A percentile compares a stretch with the other conserved stretches of the same genome.
phyloP scores from a whole-genome alignment of 2,888 invertebrate species.

The Lithophane ornitopus region DNA sequence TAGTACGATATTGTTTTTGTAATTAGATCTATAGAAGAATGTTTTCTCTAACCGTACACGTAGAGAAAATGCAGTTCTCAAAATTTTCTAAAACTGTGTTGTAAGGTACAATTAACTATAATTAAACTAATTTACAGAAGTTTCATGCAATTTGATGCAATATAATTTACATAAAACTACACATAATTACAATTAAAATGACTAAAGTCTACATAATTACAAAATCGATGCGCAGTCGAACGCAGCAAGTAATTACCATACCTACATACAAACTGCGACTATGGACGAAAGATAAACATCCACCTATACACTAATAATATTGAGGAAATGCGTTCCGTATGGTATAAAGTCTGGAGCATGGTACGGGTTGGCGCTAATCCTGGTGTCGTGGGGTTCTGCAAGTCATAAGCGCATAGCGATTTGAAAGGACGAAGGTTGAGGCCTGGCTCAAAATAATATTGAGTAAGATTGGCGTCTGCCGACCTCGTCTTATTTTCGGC shows the following conservation, averaged over 20 bases:
- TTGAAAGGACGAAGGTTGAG: slow-evolving; percentile 2
- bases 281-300: slow-evolving; percentile 57
- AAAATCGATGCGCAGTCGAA: slow-evolving; percentile 34
- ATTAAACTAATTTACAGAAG: too few relatives aligned
- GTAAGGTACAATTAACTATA: not conserved
- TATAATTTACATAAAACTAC: slow-evolving; percentile 19
- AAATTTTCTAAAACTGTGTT: not conserved
- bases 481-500: not conserved
- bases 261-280: slow-evolving; percentile 15
- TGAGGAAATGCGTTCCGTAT: slow-evolving; percentile 86
- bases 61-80: not conserved
- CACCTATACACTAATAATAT: slow-evolving; percentile 53
- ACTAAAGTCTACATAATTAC: not conserved
- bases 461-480: not conserved
- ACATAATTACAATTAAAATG: slow-evolving; percentile 5
- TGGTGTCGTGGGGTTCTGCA: slow-evolving; percentile 50
- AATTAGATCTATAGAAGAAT: slow-evolving; percentile 2
- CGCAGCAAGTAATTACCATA: slow-evolving; percentile 38
- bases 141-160: not conserved
- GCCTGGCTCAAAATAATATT: not conserved
- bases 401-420: slow-evolving; percentile 65
- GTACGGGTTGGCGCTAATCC: slow-evolving; percentile 79
- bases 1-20: not conserved
- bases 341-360: slow-evolving; percentile 76
- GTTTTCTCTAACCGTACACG: too few relatives aligned